Base-by-base conservation (phyloP, 2,888 invertebrate genomes). In the Troides aeacus region DNA sequence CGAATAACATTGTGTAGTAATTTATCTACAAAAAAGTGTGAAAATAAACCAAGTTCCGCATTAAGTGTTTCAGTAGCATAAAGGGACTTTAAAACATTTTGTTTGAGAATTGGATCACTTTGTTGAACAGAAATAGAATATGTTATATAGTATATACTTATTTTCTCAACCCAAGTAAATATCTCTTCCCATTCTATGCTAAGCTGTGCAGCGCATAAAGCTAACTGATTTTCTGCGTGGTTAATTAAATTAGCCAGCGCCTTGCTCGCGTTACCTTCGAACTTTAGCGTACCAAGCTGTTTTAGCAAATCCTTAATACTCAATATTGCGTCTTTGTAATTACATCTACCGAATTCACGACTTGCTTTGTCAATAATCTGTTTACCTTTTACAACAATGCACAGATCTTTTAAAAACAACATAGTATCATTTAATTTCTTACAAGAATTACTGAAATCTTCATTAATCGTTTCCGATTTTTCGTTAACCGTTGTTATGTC, bases 181-280 rank as follows among this genome's bases (percentile, higher is more conserved):
- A 92, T 84, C 50, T 89, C 87, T 69, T 92, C 90, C 92, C 91
- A 92, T 78, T 92, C 91, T 36, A 84, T 76, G 72, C 90, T 90
- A n/a, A 92, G 73, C 61, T 90, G 86, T 1, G 92, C 90, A 24
- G 81, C 80, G 69, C 88, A 92, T 17, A 92, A 74, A 0, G 90
- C 85, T 4, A 90, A 72, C 75, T 91, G 91, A 66, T 86, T 90
- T 73, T 92, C 89, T 53, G 86, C 82, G 71, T 90, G 88, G 12
- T 83, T 81, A 66, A 79, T 81, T 0, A 92, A 75, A 62, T 86
- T 88, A 0, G 72, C 68, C 24, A 92, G 71, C 1, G 89, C 90
- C 73, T 84, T 84, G 1, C 73, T 77, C 57, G 84, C 75, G 65
- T 86, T 87, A 2, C 84, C 87, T 63, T 88, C 89, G 59, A 89